phyloP scores from a whole-genome alignment of 2,113 vertebrate species.

The Spizaetus ornatus region DNA sequence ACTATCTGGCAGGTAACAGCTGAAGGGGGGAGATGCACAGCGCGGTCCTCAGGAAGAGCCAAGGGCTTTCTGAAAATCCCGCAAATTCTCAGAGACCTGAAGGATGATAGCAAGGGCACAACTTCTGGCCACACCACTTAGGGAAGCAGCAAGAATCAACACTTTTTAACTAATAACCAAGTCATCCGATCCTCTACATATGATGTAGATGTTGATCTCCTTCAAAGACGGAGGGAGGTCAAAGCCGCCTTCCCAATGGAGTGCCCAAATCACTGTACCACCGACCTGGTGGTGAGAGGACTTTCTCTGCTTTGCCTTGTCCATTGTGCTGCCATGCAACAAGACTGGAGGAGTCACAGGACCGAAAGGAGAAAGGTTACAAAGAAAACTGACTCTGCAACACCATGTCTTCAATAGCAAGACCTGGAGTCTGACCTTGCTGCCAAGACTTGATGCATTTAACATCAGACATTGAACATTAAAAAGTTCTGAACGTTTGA shows the following conservation, averaged over 20 bases:
- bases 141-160: background rate
- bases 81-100: background rate
- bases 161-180: background rate
- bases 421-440: background rate
- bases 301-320: background rate
- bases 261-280: background rate
- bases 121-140: background rate
- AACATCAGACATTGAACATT: background rate
- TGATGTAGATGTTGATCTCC: background rate
- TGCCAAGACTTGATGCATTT: background rate
- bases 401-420: accelerated
- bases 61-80: background rate
- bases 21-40: background rate
- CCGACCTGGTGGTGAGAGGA: background rate
- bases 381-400: background rate
- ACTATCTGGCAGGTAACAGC: background rate
- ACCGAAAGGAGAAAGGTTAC: background rate
- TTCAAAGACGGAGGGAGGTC: background rate
- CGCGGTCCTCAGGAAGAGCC: background rate
- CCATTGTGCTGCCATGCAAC: background rate
- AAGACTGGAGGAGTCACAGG: background rate
- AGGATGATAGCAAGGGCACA: background rate
- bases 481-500: background rate
- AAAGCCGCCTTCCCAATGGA: background rate
- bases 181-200: background rate